Base-by-base conservation (phyloP, 2,113 vertebrate genomes). In the Ptyas mucosa region DNA sequence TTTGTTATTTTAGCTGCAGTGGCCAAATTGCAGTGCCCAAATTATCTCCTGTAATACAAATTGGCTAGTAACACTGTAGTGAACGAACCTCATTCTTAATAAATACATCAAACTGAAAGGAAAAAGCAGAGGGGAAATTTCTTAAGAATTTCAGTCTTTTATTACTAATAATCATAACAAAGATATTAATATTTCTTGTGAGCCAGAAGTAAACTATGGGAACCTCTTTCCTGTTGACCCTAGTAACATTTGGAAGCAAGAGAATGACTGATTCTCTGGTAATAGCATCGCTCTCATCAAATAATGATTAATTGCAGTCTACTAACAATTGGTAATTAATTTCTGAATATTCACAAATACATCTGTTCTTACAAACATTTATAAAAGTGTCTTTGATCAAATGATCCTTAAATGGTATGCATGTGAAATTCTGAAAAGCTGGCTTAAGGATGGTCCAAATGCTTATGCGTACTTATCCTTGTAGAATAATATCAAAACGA, bases 1-100 rank as follows among this genome's bases (percentile, higher is more conserved):
- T 90, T 87, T 58, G 18, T 93, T 95, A 18, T 29, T 26, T 52
- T 94, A 89, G 26, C 61, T 3, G 89, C 92, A 26, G 75, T 43
- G 18, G 69, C 69, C 69, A 81, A 81, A 81, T 39, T 85, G 91
- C 55, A 51, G 24, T 85, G 87, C 10, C 75, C 7, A 69, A n/a
- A 34, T 5, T 87, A 4, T 69, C 89, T 94, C 23, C 91, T 43
- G 58, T 87, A 94, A 52, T 51, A 86, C 51, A 20, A 86, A 1
- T 39, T 34, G 26, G 85, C 29, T n/a, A 91, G 43, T n/a, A 12
- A 8, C 24, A 51, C 1, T 53, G 39, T 5, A 91, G 34, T 26
- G 52, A 88, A 26, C 29, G 10, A 18, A 58, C 2, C 23, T 43
- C 88, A 3, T 23, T 21, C 2, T 46, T 85, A 18, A 51, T 57